phyloP scores from a whole-genome alignment of 2,797 vertebrate genomes.

The Delichon dasypus region DNA sequence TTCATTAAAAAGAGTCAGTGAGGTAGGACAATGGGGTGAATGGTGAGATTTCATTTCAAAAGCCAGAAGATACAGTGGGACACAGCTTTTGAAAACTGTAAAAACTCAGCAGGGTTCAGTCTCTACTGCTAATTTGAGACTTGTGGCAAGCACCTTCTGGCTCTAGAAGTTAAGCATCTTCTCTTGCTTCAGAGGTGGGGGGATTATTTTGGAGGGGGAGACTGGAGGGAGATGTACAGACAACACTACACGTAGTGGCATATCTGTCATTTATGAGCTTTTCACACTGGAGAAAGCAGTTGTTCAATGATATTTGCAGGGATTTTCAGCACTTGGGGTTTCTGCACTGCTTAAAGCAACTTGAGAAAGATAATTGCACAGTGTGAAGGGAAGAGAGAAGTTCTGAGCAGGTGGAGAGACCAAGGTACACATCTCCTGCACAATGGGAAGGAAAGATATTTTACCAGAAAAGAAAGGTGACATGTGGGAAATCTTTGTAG shows the following conservation, averaged over 20 bases:
- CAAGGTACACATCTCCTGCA: background rate
- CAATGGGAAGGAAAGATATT: background rate
- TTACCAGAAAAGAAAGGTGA: background rate
- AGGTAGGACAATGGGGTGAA: background rate
- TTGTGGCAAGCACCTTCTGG: background rate
- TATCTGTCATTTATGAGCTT: background rate
- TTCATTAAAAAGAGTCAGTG: background rate
- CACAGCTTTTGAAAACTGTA: background rate
- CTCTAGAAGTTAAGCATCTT: background rate
- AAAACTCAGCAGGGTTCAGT: background rate
- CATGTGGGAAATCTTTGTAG: background rate
- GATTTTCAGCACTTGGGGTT: background rate
- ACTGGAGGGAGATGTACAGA: background rate
- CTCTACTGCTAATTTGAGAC: background rate
- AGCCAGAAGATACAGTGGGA: background rate
- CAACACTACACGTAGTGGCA: background rate
- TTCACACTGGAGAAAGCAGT: background rate
- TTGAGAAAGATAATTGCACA: conserved; percentile 24
- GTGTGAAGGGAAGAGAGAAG: background rate
- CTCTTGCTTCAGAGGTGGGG: background rate
- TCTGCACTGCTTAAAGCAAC: background rate
- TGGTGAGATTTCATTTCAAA: background rate
- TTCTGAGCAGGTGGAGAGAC: background rate
- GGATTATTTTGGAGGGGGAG: background rate
- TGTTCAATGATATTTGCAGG: background rate